phyloP scores from a whole-genome alignment of 2,797 vertebrate genomes.

The Aphelocoma californica region DNA sequence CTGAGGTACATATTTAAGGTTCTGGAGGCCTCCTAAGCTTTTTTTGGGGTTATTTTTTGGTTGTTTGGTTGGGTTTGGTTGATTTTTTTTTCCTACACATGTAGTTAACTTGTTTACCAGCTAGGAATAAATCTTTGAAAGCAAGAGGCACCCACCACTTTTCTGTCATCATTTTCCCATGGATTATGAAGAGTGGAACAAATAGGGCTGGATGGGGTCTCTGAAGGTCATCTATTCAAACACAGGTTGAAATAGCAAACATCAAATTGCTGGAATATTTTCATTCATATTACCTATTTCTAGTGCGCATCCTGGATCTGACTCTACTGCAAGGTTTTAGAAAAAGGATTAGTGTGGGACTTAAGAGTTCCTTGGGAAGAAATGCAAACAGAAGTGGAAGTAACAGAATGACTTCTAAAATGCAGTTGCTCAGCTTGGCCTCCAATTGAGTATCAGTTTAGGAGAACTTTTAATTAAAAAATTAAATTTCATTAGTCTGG shows the following conservation, averaged over 20 bases:
- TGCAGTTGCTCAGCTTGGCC: not conserved
- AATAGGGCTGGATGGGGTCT: not conserved
- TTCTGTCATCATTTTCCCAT: not conserved
- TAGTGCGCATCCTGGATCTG: not conserved
- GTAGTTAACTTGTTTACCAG: not conserved
- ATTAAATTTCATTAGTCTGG: conserved; percentile 1
- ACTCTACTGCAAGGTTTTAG: not conserved
- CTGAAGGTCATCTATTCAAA: not conserved
- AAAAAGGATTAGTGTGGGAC: not conserved
- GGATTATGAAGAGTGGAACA: not conserved
- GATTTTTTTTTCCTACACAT: not conserved
- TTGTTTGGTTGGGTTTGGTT: not conserved
- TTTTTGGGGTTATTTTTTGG: not conserved
- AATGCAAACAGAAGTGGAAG: not conserved
- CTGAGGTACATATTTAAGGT: not conserved
- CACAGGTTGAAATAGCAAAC: not conserved
- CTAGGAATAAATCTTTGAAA: not conserved
- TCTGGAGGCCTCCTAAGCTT: not conserved
- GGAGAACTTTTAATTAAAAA: conserved; percentile 25
- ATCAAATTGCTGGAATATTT: not conserved
- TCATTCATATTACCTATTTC: not conserved
- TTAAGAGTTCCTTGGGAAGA: not conserved
- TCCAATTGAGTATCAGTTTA: not conserved
- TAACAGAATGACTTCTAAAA: not conserved
- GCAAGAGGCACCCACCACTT: not conserved